Base-by-base conservation (phyloP, 2,113 vertebrate species). In the Blennius ocellaris region DNA sequence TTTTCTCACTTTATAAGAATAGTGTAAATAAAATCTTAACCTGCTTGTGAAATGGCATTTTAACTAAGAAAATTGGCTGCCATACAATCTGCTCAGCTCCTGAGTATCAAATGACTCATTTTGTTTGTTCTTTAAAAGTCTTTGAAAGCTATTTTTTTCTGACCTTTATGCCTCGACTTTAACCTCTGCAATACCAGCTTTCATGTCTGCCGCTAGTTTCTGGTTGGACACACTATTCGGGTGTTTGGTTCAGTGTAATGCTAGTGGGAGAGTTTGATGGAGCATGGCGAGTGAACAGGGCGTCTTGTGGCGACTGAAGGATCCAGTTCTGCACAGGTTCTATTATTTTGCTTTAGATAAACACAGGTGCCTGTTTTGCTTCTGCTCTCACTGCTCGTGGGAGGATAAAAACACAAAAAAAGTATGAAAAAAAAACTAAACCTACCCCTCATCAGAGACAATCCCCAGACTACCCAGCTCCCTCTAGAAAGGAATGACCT, bases 361-460 rank as follows among this genome's bases (percentile, higher is more conserved):
- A 94, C 92, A 92, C 91, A 86, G 79, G 92, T 94, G 93, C 92
- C 93, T 94, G 94, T 90, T 90, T 79, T 90, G 90, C 91, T 92
- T 93, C 41, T 52, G 70, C 90, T 86, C 89, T 90, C 84, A 63
- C 82, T 85, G 85, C 86, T 93, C 87, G 83, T 84, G 84, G 85
- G 87, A 92, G 81, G 73, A 82, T 87, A 84, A 88, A 85, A 81
- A 81, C 65, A 68, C 64, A 73, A 12, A 86, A 79, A 76, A 89
- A 55, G 3, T 53, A 69, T 52, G 6, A 30, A 53, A 53, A 61
- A 55, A 69, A 71, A 48, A 61, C 21, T 30, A 72, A 65, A 45
- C 77, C 37, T 39, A 72, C 65, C 79, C 73, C 41, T 77, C 86
- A 82, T 87, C 77, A 88, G 82, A 84, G 92, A 94, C 92, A 93